Evolutionary conservation across 2,888 invertebrate species (phyloP), one percentile per base, ranked within the genome.

Genomic region (Geotrupes spiniger): DNA sequence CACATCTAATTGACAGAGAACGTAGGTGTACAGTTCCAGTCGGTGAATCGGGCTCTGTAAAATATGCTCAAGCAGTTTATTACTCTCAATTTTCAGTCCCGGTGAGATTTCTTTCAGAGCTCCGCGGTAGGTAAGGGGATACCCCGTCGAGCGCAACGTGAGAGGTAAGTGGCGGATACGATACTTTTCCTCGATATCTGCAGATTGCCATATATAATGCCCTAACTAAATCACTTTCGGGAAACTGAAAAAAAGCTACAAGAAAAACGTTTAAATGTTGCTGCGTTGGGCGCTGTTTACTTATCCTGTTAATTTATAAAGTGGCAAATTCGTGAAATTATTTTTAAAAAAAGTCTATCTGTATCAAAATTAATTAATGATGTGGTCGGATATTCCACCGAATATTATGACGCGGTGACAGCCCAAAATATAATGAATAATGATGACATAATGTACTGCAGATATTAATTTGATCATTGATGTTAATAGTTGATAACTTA

Each of bases 1-100:
- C 70, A 71, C 65, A 67, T 62, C 63, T 72, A 72, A 72, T 72
- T 72, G 72, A 71, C 72, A 71, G 70, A 62, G 66, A 61, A 64
- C 63, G 64, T 68, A 66, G 68, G 70, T 69, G 68, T 70, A 70
- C 64, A 61, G 66, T 70, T 69, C 65, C 66, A 64, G 59, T 57
- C 33, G 50, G 42, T 54, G 58, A 56, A 58, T 58, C 53, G 56
- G 53, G 48, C 52, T 16, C 12, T 52, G 62, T 70, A 66, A 71
- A 69, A 70, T 70, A 71, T 71, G 66, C 69, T 60, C 56, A 47
- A 62, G 63, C 69, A 71, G 68, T 72, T 71, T 71, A 71, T 71
- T 71, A 70, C 69, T 63, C 69, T 70, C 70, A 68, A 70, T 70
- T 71, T 71, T 70, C 71, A 69, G 61, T 63, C 69, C 70, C 69